These are phyloP conservation scores for Eurypyga helias DNA, from an alignment of 2,113 vertebrate species.

Conservation along the genomic window DNA sequence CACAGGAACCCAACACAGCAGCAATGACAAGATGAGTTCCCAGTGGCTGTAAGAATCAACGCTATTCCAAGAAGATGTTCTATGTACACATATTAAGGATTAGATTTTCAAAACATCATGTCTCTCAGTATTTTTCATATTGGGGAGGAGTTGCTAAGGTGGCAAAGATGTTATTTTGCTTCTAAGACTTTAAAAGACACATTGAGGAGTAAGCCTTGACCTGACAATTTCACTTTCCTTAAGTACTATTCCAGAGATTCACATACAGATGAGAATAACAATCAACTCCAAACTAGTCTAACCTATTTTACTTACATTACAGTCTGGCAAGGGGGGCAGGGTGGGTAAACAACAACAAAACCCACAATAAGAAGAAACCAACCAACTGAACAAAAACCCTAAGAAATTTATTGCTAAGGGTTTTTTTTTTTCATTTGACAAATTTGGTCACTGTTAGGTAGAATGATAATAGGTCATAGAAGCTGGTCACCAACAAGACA, in stretches of 20 bases:
- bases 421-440: too few relatives aligned
- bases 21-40: background rate
- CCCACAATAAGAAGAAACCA: fast-evolving
- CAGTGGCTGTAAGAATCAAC: background rate
- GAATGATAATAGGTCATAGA: background rate
- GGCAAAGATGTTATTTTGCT: background rate
- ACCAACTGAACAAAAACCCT: background rate
- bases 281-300: background rate
- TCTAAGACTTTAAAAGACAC: background rate
- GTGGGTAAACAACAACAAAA: background rate
- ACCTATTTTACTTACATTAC: background rate
- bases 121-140: background rate
- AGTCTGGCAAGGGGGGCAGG: background rate
- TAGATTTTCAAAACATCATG: background rate
- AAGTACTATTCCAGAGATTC: background rate
- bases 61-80: background rate
- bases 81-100: background rate
- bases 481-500: background rate
- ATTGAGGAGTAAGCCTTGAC: background rate
- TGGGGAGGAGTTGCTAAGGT: background rate
- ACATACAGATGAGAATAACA: background rate
- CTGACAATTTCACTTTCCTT: background rate
- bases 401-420: background rate
- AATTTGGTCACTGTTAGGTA: background rate
- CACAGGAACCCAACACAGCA: background rate